phyloP scores from a whole-genome alignment of 1,140 invertebrate genomes.

The Heliconius congener region DNA sequence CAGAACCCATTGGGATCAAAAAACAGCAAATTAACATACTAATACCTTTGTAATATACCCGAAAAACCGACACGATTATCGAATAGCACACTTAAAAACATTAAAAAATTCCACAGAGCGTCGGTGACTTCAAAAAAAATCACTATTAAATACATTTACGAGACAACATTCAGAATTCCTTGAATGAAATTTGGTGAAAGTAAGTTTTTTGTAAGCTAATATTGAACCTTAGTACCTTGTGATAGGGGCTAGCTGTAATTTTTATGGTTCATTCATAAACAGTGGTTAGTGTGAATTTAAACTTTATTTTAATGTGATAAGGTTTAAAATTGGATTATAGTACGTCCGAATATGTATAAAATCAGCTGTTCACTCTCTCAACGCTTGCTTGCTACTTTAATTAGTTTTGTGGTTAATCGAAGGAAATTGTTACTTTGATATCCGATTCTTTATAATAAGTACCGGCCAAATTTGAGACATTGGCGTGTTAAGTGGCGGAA shows the following conservation, averaged over 20 bases:
- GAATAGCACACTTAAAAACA: conserved; percentile 6
- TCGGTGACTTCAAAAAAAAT: conserved; percentile 10
- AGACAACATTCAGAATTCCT: conserved; percentile 8
- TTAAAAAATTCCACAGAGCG: conserved; percentile 12
- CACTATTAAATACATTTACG: conserved; percentile 12
- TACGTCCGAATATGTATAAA: neutral
- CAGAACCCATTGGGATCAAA: neutral
- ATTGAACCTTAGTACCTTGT: neutral
- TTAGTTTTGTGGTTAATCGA: neutral
- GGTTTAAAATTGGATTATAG: neutral
- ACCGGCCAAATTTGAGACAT: neutral
- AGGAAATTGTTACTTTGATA: conserved; percentile 1
- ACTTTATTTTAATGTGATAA: neutral
- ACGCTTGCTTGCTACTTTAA: neutral
- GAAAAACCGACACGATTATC: neutral
- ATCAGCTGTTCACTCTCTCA: conserved; percentile 4
- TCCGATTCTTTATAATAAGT: neutral
- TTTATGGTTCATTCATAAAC: neutral
- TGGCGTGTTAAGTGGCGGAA: neutral
- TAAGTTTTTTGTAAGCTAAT: neutral
- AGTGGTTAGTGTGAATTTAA: neutral
- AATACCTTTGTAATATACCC: conserved; percentile 1
- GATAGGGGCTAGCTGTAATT: neutral
- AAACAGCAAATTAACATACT: neutral
- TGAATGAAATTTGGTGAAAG: conserved; percentile 11